Conservation (phyloP, 2,888 invertebrate species). For the Operophtera brumata region DNA sequence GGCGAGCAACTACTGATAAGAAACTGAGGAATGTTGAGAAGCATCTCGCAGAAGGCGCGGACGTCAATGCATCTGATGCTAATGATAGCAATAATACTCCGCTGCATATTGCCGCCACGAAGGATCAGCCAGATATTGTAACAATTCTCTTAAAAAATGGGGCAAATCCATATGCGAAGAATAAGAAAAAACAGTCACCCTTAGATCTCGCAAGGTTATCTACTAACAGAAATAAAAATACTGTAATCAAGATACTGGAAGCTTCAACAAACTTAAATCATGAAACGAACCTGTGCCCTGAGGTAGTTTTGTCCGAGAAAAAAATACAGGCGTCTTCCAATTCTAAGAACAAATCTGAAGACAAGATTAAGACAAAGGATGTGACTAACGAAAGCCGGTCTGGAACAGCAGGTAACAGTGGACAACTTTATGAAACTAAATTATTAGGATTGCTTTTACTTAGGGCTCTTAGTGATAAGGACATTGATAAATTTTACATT, state of each 20-base stretch:
- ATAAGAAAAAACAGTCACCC: conserved; percentile 1
- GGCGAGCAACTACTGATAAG: not conserved
- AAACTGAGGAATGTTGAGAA: conserved; percentile 6
- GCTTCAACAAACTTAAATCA: not conserved
- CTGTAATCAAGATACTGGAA: not conserved
- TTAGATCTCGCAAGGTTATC: not conserved
- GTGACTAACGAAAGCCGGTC: not conserved
- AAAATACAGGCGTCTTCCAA: not conserved
- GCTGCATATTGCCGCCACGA: conserved; percentile 9
- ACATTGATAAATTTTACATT: not conserved
- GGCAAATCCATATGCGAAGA: conserved; percentile 5
- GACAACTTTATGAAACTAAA: conserved; percentile 14
- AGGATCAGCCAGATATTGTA: conserved; percentile 5
- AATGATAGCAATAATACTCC: conserved; percentile 14
- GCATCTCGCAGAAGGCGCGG: not conserved
- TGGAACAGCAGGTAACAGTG: conserved; percentile 9
- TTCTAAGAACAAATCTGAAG: too few relatives aligned
- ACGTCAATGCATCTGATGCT: conserved; percentile 11
- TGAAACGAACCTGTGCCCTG: not conserved
- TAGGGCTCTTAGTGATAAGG: too few relatives aligned
- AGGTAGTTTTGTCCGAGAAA: not conserved
- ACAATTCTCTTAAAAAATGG: conserved; percentile 5
- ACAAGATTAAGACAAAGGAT: not conserved
- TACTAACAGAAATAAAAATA: not conserved
- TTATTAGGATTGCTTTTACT: too few relatives aligned